Percentiles rank a stretch among this genome's conserved stretches.
These are phyloP conservation scores for Vulpes vulpes DNA, from an alignment of 2,113 vertebrate species.

Conservation along the genomic window DNA sequence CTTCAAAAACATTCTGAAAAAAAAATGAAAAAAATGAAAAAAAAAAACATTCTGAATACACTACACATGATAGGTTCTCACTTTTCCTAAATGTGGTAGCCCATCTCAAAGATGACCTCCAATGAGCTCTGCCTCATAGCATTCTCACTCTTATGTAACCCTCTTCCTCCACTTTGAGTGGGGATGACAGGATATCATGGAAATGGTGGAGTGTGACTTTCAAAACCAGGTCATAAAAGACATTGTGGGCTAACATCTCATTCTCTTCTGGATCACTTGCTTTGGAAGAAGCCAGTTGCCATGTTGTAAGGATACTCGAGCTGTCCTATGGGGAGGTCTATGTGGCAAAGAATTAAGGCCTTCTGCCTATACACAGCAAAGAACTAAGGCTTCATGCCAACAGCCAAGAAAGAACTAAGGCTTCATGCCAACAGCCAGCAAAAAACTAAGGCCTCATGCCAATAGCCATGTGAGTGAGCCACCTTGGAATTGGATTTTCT, in stretches of 20 bases:
- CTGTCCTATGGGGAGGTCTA: not conserved
- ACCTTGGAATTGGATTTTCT: not conserved
- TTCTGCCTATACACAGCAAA: not conserved
- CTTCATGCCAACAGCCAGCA: too few species aligned
- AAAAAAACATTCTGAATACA: not conserved
- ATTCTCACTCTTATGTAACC: not conserved
- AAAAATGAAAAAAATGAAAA: too few species aligned
- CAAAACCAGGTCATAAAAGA: not conserved
- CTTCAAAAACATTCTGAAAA: not conserved
- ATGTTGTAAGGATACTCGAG: not conserved
- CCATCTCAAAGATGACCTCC: not conserved
- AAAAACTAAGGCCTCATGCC: not conserved
- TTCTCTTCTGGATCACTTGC: not conserved
- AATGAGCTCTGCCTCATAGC: not conserved
- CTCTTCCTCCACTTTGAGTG: not conserved
- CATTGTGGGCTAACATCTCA: not conserved
- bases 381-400: not conserved
- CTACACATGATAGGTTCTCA: not conserved
- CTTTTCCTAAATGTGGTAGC: not conserved
- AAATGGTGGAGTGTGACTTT: not conserved
- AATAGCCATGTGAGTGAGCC: not conserved
- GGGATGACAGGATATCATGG: not conserved
- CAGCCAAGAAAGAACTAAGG: not conserved
- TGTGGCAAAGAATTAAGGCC: not conserved
- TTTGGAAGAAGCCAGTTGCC: not conserved